Evolutionary conservation across 2,797 vertebrate species (phyloP).

Genomic region (Hapalemur alaotrensis): DNA sequence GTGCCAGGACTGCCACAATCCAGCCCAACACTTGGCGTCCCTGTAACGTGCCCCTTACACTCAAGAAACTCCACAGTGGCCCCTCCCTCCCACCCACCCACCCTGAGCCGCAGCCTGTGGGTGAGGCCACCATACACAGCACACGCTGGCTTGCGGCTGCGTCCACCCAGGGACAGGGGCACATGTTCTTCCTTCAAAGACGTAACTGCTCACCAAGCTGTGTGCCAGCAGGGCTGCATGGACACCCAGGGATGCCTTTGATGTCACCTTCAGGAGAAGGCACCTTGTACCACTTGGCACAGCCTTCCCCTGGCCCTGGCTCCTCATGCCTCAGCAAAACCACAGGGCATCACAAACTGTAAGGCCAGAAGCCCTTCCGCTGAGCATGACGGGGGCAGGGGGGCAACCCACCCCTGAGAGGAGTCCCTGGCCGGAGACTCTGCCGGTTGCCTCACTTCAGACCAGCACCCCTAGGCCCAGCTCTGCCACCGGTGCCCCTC

Average conservation of each 20-base stretch:
- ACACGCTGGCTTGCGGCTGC: neutral
- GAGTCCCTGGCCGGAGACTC: neutral
- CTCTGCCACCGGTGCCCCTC: neutral
- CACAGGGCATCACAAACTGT: neutral
- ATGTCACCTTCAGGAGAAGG: neutral
- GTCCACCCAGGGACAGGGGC: neutral
- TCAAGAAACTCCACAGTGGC: neutral
- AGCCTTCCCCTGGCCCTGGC: accelerated
- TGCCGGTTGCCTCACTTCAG: neutral
- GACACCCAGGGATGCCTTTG: neutral
- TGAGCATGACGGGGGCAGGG: neutral
- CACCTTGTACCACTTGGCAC: no score
- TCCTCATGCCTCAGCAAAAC: neutral
- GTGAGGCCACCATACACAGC: accelerated
- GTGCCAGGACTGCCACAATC: accelerated
- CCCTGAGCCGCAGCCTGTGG: neutral
- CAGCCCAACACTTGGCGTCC: neutral
- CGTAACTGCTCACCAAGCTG: neutral
- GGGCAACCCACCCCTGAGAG: neutral
- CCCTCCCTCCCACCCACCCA: neutral
- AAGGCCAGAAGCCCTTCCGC: neutral
- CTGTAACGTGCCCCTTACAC: neutral
- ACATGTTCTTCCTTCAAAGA: neutral
- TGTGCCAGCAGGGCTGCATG: neutral
- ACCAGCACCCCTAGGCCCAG: neutral